These are phyloP conservation scores for Aplocera efformata DNA, from an alignment of 2,888 invertebrate genomes.

Conservation along the genomic window DNA sequence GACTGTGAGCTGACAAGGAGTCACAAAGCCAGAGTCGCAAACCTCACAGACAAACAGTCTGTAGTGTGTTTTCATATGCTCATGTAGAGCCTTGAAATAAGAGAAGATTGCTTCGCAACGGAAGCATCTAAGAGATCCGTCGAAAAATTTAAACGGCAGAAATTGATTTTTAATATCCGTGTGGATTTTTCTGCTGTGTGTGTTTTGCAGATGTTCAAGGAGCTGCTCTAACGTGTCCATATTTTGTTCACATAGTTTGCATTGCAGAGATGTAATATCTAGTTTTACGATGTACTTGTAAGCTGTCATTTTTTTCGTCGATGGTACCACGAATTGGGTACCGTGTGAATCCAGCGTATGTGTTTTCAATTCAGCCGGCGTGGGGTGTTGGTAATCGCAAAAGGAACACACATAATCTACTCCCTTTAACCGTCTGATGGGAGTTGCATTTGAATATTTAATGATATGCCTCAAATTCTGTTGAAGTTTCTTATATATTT, in stretches of 20 bases:
- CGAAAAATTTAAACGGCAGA: constrained; percentile 50
- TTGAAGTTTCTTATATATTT: constrained; percentile 15
- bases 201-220: constrained; percentile 44
- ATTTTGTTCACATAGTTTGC: constrained; percentile 46
- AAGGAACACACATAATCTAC: constrained; percentile 27
- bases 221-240: constrained; percentile 48
- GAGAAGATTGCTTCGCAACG: constrained; percentile 45
- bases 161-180: constrained; percentile 42
- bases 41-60: constrained; percentile 48
- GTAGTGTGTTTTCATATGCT: constrained; percentile 48
- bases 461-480: constrained; percentile 11
- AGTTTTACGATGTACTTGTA: constrained; percentile 17
- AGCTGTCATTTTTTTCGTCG: constrained; percentile 10
- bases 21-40: constrained; percentile 58
- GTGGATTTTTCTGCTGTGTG: constrained; percentile 41
- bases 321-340: constrained; percentile 7
- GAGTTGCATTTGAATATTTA: constrained; percentile 29
- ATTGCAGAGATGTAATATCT: constrained; percentile 25
- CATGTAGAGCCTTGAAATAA: constrained; percentile 43
- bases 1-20: constrained; percentile 44
- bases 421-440: constrained; percentile 18
- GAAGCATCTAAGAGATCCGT: constrained; percentile 29
- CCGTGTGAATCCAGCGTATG: constrained; percentile 26
- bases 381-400: constrained; percentile 18
- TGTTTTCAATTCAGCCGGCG: constrained; percentile 20